Base-by-base conservation (phyloP, 2,113 vertebrate genomes). In the Erinaceus europaeus region DNA sequence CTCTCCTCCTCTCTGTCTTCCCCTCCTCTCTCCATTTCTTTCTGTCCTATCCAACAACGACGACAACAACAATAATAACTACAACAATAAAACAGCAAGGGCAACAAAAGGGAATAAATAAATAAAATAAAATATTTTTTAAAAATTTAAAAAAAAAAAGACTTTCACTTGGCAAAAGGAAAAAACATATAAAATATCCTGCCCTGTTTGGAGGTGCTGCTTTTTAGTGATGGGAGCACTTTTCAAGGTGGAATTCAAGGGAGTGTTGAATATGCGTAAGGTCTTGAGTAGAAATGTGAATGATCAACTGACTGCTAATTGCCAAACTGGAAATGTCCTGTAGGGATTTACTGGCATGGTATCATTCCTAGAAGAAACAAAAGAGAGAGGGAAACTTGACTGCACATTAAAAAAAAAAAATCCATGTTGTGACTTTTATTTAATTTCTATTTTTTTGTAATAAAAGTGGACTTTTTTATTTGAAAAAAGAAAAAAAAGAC, bases 321-420 rank as follows among this genome's bases (percentile, higher is more conserved):
- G 98, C 98, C 98, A 98, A 98, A 99, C 98, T 99, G 98, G 98
- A 99, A 98, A 98, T 97, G 96, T 98, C 98, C 97, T 89, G 97
- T 98, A 98, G 98, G 98, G 98, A 97, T 95, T 97, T 97, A 98
- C 97, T 97, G 97, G 97, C 97, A 97, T 97, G 96, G 96, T 97
- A 96, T 94, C 97, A 97, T 98, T 98, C 97, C 97, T 97, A 97
- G 96, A 96, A 95, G 93, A 97, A 95, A 94, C 94, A 80, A 98
- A 15, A 65, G 1, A 72, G 3, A 61, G 8, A 59, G 57, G 64
- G 55, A 88, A 61, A 98, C 98, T 98, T 99, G 98, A 99, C 99
- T 99, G 98, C 98, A 99, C 98, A 98, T 98, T 98, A 48, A 32
- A 34, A 14, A 4, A n/a, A n/a, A n/a, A n/a, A 78, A 93, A 97